These are phyloP conservation scores for Bufotes viridis DNA, from an alignment of 2,797 vertebrate genomes.

Conservation along the genomic window DNA sequence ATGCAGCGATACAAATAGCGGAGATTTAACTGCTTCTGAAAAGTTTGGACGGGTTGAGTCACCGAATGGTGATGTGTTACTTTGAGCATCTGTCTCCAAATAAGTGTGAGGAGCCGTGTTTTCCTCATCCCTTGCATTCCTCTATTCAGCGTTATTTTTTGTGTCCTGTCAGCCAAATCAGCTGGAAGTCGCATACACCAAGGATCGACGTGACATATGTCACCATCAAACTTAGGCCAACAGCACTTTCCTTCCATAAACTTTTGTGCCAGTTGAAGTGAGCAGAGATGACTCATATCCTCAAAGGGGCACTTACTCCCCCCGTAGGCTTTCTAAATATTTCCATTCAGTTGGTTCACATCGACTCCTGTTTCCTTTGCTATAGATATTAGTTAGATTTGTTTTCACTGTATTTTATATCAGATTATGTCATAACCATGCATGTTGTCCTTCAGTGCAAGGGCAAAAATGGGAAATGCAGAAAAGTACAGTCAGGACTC, in stretches of 20 bases:
- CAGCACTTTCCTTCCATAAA: constrained; percentile 41
- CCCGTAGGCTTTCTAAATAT: constrained; percentile 10
- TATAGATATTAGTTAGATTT: constrained; percentile 3
- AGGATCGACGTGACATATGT: constrained; percentile 58
- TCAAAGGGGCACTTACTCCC: neutral
- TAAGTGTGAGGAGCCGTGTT: constrained; percentile 54
- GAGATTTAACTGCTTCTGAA: constrained; percentile 46
- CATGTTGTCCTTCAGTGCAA: neutral
- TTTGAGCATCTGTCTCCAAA: constrained; percentile 58
- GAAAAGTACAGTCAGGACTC: neutral
- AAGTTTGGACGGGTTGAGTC: constrained; percentile 46
- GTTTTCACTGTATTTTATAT: neutral
- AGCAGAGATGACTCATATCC: constrained; percentile 20
- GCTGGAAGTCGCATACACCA: constrained; percentile 49
- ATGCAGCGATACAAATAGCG: neutral
- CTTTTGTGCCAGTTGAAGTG: constrained; percentile 34
- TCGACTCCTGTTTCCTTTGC: neutral
- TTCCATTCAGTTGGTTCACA: constrained; percentile 9
- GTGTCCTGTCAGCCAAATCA: constrained; percentile 60
- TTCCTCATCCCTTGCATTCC: constrained; percentile 27
- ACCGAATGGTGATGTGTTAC: constrained; percentile 57
- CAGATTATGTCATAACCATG: neutral
- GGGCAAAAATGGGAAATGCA: neutral
- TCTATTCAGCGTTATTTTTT: constrained; percentile 58
- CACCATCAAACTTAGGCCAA: constrained; percentile 56